These are phyloP conservation scores for Ctenopoma multispine DNA, from an alignment of 2,797 vertebrate genomes.

Conservation along the genomic window DNA sequence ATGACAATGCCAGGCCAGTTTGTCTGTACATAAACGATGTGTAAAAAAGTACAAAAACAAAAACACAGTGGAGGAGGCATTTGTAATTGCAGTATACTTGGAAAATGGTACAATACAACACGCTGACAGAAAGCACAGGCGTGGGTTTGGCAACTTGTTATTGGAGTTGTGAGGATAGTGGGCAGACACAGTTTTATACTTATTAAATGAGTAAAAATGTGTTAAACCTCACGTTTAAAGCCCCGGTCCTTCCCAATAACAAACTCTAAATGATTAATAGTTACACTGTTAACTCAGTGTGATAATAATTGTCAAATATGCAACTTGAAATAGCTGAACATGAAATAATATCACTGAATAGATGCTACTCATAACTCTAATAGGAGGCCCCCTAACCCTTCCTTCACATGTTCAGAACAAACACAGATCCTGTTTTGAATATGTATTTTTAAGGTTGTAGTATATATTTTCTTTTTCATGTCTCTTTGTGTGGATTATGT, in stretches of 20 bases:
- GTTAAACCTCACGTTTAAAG: background rate
- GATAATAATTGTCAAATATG: no score
- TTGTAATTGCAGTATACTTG: background rate
- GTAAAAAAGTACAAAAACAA: constrained; percentile 1
- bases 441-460: no score
- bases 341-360: no score
- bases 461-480: no score
- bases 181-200: background rate
- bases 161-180: background rate
- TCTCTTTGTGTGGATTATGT: no score
- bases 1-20: constrained; percentile 18
- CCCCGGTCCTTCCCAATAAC: background rate
- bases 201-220: background rate
- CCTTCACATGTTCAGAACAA: no score
- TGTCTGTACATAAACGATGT: background rate
- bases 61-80: background rate
- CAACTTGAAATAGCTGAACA: no score
- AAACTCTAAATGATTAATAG: background rate
- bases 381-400: no score
- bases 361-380: no score
- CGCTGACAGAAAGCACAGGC: no score
- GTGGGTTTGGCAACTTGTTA: background rate
- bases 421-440: no score
- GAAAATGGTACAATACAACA: background rate
- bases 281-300: no score